Base-by-base conservation (phyloP, 2,797 vertebrate species). In the Chelon labrosus region DNA sequence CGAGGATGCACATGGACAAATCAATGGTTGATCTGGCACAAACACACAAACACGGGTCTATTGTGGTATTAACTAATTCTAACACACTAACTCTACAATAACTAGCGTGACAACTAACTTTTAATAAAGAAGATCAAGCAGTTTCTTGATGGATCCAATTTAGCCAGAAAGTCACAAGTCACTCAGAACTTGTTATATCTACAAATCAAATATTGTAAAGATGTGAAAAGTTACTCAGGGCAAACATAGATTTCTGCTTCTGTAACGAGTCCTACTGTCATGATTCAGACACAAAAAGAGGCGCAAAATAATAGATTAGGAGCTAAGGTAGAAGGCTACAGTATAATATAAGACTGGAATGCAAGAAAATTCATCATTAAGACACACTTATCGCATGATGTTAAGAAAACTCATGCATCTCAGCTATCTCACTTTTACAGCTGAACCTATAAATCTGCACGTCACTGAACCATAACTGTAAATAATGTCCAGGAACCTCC, bases 161-260 rank as follows among this genome's bases (percentile, higher is more conserved):
- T 3, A 27, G 25, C 25, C 25, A 27, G 25, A 27, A 63, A 63
- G 52, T 54, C n/a, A 59, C 14, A 47, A 66, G 47, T 55, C 53
- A 66, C 44, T 51, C 25, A 53, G 31, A 17, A 44, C 56, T 72
- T 65, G 62, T 62, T 71, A 66, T 65, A 69, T 59, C 20, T 44
- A 67, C 47, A 52, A 37, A n/a, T 69, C 49, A 31, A 61, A 70
- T 31, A 51, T 16, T 38, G 49, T 35, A 27, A 66, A 64, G 16
- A 64, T 22, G 39, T 63, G 42, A 69, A 73, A 50, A 31, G 7
- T 68, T 58, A 79, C 31, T 59, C 53, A 55, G 38, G 67, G 38
- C 19, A 73, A 80, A 70, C 11, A 67, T 2, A 64, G 27, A 67
- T 60, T 60, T 66, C 31, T 41, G 55, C 39, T 54, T 75, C 39